These are phyloP conservation scores for Autographa pulchrina DNA, from an alignment of 2,888 invertebrate genomes.

Conservation along the genomic window DNA sequence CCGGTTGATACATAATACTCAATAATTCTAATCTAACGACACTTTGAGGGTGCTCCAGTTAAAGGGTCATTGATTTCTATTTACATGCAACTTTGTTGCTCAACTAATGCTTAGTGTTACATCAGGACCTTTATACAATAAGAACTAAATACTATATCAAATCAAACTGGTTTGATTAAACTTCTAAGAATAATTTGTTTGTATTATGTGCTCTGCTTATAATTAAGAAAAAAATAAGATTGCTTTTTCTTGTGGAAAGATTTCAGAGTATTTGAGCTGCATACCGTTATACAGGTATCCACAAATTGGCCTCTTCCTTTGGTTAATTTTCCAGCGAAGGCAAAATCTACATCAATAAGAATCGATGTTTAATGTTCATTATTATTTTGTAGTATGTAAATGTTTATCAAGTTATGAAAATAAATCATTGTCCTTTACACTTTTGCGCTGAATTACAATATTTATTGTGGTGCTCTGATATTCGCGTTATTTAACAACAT, in stretches of 20 bases:
- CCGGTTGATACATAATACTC: constrained; percentile 42
- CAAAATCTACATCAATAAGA: no score
- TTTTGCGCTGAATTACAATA: not conserved
- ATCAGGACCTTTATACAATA: constrained; percentile 12
- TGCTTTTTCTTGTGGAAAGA: no score
- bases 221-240: no score
- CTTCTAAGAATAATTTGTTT: not conserved
- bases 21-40: constrained; percentile 43
- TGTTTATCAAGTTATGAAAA: not conserved
- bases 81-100: constrained; percentile 35
- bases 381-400: no score
- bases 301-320: no score
- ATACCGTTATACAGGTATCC: no score
- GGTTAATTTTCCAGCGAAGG: no score
- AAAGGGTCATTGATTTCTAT: constrained; percentile 45
- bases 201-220: no score
- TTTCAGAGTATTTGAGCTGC: no score
- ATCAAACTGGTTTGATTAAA: not conserved
- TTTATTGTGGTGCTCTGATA: not conserved
- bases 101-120: constrained; percentile 19
- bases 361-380: no score
- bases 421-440: not conserved
- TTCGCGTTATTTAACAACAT: not conserved
- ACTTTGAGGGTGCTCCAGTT: constrained; percentile 51
- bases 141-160: not conserved